Evolutionary conservation across 30 jellyfish, hydroid and myxozoan species (phyloP).

Genomic region (Aurelia sp.): DNA sequence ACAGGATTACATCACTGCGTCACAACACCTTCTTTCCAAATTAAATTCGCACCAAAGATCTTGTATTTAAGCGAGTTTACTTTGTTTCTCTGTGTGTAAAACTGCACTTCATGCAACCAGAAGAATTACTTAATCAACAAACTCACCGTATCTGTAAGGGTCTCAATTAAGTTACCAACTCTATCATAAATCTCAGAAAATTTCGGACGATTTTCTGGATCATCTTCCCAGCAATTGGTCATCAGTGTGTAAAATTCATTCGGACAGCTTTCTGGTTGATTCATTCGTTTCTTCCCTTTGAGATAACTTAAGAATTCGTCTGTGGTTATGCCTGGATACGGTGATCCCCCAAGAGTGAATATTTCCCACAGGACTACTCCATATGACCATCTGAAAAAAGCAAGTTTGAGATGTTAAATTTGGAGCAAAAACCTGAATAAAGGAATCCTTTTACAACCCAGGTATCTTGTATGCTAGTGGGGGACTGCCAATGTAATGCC

Average conservation of each 20-base stretch:
- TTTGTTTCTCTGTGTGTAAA: too few relatives aligned
- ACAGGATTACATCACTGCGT: too few relatives aligned
- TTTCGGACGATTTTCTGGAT: conserved; percentile 86
- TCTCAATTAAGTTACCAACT: conserved; percentile 62
- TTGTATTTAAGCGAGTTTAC: too few relatives aligned
- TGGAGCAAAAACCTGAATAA: too few relatives aligned
- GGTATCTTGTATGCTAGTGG: too few relatives aligned
- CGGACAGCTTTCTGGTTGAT: conserved; percentile 93
- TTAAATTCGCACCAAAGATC: too few relatives aligned
- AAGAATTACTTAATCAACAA: too few relatives aligned
- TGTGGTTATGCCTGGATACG: conserved; percentile 98
- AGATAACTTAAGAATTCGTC: conserved; percentile 72
- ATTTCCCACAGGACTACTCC: conserved; percentile 98
- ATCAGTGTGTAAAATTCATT: conserved; percentile 77
- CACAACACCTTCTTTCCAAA: too few relatives aligned
- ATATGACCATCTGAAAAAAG: conserved; percentile 89
- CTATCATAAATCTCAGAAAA: conserved; percentile 69
- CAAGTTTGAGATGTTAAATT: too few relatives aligned
- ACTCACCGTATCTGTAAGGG: conserved; percentile 48
- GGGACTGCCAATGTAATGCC: too few relatives aligned
- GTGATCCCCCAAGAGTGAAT: conserved; percentile 98
- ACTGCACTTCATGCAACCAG: too few relatives aligned
- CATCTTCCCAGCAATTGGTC: conserved; percentile 92
- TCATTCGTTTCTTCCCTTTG: conserved; percentile 85
- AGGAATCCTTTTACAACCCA: too few relatives aligned